These are phyloP conservation scores for Drosophila athabasca DNA, from an alignment of 1,140 invertebrate species.

Conservation along the genomic window DNA sequence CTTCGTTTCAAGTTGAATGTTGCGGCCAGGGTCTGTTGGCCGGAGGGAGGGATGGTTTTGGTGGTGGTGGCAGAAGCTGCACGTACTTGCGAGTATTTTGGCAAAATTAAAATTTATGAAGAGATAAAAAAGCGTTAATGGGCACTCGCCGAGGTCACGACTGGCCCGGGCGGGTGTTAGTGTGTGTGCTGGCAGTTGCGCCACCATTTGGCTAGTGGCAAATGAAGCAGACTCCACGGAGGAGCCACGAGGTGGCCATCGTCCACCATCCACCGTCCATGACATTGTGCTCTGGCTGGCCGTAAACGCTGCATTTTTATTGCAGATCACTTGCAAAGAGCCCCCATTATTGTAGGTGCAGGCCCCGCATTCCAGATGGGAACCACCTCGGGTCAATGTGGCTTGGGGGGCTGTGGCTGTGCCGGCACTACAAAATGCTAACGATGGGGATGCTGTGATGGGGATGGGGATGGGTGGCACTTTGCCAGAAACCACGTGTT, in stretches of 20 bases:
- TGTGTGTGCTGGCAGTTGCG: conserved; percentile 50
- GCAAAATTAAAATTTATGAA: conserved; percentile 82
- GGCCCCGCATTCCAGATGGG: conserved; percentile 41
- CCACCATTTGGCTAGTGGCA: conserved; percentile 21
- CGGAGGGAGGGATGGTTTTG: neutral
- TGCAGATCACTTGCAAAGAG: conserved; percentile 18
- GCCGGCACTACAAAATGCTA: neutral
- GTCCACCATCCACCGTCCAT: conserved; percentile 16
- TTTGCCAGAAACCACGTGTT: conserved; percentile 44
- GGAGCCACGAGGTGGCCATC: conserved; percentile 5
- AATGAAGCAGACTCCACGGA: conserved; percentile 47
- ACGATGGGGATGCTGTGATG: no score
- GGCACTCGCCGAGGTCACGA: conserved; percentile 65
- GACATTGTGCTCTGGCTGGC: conserved; percentile 41
- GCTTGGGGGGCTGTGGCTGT: neutral
- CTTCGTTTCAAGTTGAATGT: conserved; percentile 44
- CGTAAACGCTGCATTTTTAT: conserved; percentile 73
- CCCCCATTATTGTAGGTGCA: conserved; percentile 19
- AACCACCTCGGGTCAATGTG: conserved; percentile 6
- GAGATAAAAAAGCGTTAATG: conserved; percentile 81
- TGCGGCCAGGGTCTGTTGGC: conserved; percentile 13
- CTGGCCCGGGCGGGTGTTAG: conserved; percentile 17
- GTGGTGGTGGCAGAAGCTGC: conserved; percentile 22
- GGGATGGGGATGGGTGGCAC: conserved; percentile 5
- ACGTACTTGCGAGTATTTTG: conserved; percentile 79